Base-by-base conservation (phyloP, 2,888 invertebrate genomes). In the Aporophyla lueneburgensis region DNA sequence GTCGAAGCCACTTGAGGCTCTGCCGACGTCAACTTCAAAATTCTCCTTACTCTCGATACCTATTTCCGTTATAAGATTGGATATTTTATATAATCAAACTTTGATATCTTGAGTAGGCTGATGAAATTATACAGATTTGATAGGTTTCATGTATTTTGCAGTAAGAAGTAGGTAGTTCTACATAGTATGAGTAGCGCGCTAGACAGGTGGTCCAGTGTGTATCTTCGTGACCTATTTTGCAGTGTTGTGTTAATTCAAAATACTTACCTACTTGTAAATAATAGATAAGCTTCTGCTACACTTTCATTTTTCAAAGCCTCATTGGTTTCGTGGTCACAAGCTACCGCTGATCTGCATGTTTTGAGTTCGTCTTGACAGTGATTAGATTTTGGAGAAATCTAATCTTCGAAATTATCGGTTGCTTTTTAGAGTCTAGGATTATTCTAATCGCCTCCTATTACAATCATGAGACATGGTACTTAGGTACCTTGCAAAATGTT, bases 21-120 rank as follows among this genome's bases (percentile, higher is more conserved):
- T 88, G 91, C 88, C 91, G 88, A 92, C 91, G 90, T 88, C 87
- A 91, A 88, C 90, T 84, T 90, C 90, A 89, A 90, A 93, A 90
- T 90, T 91, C 89, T 89, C 86, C 87, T 86, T 84, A 84, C 88
- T 86, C 86, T 89, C 89, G 86, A 91, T 91, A 89, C 87, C 80
- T 84, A 86, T 86, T 87, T 85, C 86, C 78, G 82, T 62, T 82
- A 49, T 73, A 79, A 86, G 71, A 84, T 88, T 88, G 79, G 80
- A 79, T 85, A 74, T 82, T 80, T 73, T 69, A 78, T 74, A 61
- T 78, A 76, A 87, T 86, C 84, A 74, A 59, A 71, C 16, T 19
- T 70, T 71, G 72, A 72, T 63, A 83, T 73, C 70, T 78, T 81
- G 40, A 68, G 53, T 62, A 56, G 43, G 33, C 46, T 14, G 51